A percentile compares a stretch with the other conserved stretches of the same genome.
Conservation (phyloP, 2,888 invertebrate species). For the Netelia melanura region DNA sequence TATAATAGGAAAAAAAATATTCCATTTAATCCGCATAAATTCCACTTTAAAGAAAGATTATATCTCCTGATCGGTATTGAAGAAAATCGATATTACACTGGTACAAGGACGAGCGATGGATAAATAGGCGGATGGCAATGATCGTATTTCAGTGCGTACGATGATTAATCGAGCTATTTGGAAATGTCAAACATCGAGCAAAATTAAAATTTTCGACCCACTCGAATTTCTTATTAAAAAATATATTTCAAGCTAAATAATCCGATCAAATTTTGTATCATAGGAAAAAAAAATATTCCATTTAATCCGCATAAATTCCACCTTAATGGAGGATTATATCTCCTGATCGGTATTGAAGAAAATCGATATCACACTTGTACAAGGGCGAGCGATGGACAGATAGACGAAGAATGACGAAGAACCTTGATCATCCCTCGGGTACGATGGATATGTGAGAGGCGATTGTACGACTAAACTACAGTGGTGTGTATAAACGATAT, state of each 20-base stretch:
- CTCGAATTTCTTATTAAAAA: too few relatives aligned
- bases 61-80: neutral
- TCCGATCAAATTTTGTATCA: too few relatives aligned
- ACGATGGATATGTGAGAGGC: constrained; percentile 76
- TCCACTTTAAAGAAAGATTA: neutral
- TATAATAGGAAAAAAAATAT: neutral
- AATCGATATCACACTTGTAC: neutral
- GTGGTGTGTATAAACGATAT: constrained; percentile 28
- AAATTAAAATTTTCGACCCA: neutral
- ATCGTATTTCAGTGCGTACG: neutral
- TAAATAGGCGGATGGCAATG: neutral
- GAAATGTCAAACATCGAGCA: neutral
- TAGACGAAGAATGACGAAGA: constrained; percentile 37
- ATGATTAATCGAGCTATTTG: neutral
- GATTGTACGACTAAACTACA: constrained; percentile 39
- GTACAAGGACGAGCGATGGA: constrained; percentile 27
- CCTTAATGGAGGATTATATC: neutral
- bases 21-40: neutral
- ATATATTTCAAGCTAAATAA: too few relatives aligned
- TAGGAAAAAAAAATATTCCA: neutral
- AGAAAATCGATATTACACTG: neutral
- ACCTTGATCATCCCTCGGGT: constrained; percentile 67
- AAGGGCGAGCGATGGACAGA: constrained; percentile 30
- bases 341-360: neutral
- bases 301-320: neutral